Base-by-base conservation (phyloP, 2,797 vertebrate species). In the Netta rufina region DNA sequence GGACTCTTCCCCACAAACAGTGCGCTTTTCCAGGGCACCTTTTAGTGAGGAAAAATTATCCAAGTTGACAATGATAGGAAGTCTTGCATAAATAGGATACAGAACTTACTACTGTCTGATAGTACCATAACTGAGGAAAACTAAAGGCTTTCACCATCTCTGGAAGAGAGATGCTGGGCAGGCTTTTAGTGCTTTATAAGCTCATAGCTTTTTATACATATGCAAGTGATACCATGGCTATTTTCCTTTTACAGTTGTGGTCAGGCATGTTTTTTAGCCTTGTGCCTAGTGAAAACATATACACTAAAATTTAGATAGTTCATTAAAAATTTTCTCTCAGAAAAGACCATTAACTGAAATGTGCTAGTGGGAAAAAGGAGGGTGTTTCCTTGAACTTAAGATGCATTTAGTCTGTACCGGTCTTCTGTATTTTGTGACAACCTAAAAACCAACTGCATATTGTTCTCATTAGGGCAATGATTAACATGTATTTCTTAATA, bases 401-500 rank as follows among this genome's bases (percentile, higher is more conserved):
- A 67, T 61, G 75, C 81, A 54, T 80, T 96, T 84, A 73, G 79
- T 84, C 71, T 80, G 36, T 67, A 43, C 93, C 60, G 22, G 2
- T 69, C 47, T 80, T 69, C 17, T 64, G 65, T 84, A 62, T n/a
- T 89, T 91, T 91, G 76, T 83, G 54, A 69, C 82, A 91, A 39
- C n/a, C 18, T 62, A 77, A 95, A 85, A 86, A 61, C 72, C 67
- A 84, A 78, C 74, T 91, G 67, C 58, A 74, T 85, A 60, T 89
- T 96, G 66, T 91, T 97, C 96, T 95, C 74, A 79, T 95, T 93
- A 94, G n/a, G 92, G 60, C 76, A 91, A 53, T 73, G 85, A 86
- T 95, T 93, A 93, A 73, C 76, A 75, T 43, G 58, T 60, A 87
- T 89, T 96, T 96, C 95, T 87, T 80, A 90, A 21, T 95, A 91